A percentile compares a stretch with the other conserved stretches of the same genome.
Conservation (phyloP, 2,797 vertebrate genomes). For the Acanthis flammea region DNA sequence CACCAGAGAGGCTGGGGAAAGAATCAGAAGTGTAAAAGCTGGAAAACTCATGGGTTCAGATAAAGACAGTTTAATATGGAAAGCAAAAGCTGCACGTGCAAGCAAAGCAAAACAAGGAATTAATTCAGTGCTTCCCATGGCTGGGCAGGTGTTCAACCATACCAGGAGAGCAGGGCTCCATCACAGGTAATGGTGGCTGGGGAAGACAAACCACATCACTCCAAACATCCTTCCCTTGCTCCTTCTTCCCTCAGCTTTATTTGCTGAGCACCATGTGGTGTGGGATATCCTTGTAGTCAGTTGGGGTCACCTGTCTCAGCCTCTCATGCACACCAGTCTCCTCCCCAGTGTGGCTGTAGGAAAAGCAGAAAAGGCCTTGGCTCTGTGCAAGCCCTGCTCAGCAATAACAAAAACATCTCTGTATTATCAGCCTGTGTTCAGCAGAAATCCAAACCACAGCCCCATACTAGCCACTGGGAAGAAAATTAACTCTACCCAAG, state of each 20-base stretch:
- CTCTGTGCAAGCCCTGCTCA: not conserved
- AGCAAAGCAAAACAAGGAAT: not conserved
- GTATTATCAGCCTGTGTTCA: rapidly evolving
- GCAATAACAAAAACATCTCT: not conserved
- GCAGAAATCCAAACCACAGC: not conserved
- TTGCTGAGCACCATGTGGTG: rapidly evolving
- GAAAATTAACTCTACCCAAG: too few relatives aligned
- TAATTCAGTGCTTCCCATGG: not conserved
- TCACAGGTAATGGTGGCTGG: rapidly evolving
- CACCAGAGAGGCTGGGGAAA: not conserved
- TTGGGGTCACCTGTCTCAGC: not conserved
- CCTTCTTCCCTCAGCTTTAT: too few relatives aligned
- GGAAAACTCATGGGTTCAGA: not conserved
- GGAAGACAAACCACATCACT: not conserved
- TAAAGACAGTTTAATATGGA: not conserved
- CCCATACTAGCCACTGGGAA: not conserved
- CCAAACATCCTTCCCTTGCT: not conserved
- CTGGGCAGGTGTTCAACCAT: not conserved
- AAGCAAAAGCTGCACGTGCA: not conserved
- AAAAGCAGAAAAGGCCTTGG: not conserved
- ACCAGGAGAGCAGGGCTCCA: too few relatives aligned
- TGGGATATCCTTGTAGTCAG: not conserved
- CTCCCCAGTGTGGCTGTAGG: rapidly evolving
- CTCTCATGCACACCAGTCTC: rapidly evolving
- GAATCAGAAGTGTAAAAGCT: not conserved